Evolutionary conservation across 1,140 invertebrate genomes (phyloP).

Genomic region (Drosophila pectinifera): DNA sequence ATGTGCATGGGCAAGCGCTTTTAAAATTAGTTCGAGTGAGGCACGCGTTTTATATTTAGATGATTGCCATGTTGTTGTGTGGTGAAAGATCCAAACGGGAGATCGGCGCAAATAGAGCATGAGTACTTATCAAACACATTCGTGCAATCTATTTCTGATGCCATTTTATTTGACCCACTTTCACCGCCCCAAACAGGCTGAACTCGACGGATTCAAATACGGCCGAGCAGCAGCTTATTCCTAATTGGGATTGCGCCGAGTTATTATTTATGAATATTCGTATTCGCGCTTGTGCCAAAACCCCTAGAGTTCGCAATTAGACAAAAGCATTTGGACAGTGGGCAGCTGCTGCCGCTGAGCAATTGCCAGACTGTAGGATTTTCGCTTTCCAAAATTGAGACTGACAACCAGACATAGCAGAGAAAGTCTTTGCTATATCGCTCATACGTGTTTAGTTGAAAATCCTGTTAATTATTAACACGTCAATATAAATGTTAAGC

Average conservation of each 20-base stretch:
- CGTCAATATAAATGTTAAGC: no score
- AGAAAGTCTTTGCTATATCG: conserved; percentile 16
- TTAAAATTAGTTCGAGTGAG: conserved; percentile 72
- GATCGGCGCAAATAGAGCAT: conserved; percentile 40
- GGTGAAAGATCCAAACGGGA: conserved; percentile 20
- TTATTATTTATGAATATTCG: conserved; percentile 58
- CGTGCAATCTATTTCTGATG: conserved; percentile 53
- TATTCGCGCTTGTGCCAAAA: conserved; percentile 42
- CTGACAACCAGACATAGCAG: conserved; percentile 14
- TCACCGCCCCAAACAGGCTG: conserved; percentile 43
- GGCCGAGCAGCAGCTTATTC: conserved; percentile 55
- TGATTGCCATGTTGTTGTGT: conserved; percentile 58
- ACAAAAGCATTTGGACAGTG: conserved; percentile 44
- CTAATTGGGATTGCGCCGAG: conserved; percentile 55
- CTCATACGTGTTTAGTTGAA: not conserved
- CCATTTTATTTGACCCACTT: conserved; percentile 74
- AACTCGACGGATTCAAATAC: conserved; percentile 21
- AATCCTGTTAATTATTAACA: no score
- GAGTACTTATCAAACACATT: conserved; percentile 55
- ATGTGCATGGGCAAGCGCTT: conserved; percentile 53
- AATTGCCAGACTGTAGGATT: conserved; percentile 29
- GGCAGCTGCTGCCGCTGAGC: conserved; percentile 23
- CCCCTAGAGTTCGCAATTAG: conserved; percentile 60
- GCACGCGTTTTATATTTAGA: conserved; percentile 80
- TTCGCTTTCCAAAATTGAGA: conserved; percentile 34